Percentiles rank a stretch among this genome's conserved stretches.
phyloP scores from a whole-genome alignment of 2,113 vertebrate genomes.

The Balaeniceps rex region DNA sequence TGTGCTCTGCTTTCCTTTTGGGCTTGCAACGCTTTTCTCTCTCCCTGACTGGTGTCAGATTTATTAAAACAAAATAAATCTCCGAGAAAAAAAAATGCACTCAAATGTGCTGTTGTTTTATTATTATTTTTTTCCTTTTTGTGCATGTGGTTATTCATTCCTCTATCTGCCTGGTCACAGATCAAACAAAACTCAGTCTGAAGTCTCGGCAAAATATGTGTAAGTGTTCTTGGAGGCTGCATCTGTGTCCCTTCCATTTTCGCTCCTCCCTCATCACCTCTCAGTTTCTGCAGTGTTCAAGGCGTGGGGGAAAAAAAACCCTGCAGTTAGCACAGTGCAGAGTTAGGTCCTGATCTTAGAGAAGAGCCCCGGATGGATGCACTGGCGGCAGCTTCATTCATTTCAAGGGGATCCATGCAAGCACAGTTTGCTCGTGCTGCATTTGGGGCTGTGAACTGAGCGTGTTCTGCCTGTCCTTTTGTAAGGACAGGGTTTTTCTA shows the following conservation, averaged over 20 bases:
- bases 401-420: background rate
- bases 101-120: constrained; percentile 69
- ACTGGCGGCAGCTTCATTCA: background rate
- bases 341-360: background rate
- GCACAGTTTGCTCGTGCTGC: background rate
- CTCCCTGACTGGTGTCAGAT: constrained; percentile 76
- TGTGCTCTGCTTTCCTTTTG: constrained; percentile 49
- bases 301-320: fast-evolving
- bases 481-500: background rate
- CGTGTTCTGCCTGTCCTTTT: background rate
- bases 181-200: background rate
- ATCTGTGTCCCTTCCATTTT: background rate
- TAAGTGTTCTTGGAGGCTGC: background rate
- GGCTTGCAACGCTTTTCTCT: constrained; percentile 63
- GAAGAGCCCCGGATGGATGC: background rate
- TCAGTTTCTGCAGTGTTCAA: background rate
- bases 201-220: background rate
- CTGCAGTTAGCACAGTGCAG: background rate
- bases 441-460: background rate
- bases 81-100: constrained; percentile 73
- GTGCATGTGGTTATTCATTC: background rate
- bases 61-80: constrained; percentile 83
- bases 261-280: background rate
- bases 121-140: constrained; percentile 3
- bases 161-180: background rate